These are phyloP conservation scores for Lepidurus apus DNA, from an alignment of 1,140 invertebrate genomes.

Conservation along the genomic window DNA sequence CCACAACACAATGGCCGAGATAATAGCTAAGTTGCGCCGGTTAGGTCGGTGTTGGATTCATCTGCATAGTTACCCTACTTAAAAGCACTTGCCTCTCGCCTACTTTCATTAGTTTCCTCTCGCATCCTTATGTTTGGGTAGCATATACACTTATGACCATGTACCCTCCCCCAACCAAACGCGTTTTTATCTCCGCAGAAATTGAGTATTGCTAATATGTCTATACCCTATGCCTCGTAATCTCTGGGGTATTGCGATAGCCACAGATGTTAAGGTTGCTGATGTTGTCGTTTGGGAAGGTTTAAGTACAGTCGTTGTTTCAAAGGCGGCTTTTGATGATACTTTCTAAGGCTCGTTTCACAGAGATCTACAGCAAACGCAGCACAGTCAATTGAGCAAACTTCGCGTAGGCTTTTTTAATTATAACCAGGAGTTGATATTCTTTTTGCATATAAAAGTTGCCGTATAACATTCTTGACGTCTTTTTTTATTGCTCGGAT, in stretches of 20 bases:
- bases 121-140: background rate
- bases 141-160: background rate
- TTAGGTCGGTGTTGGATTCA: background rate
- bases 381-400: no score
- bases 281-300: background rate
- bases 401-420: no score
- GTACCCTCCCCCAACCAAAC: background rate
- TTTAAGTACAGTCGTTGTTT: background rate
- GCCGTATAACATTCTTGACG: background rate
- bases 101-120: background rate
- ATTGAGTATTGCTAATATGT: background rate
- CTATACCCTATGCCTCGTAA: background rate
- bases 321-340: no score
- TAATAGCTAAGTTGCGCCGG: background rate
- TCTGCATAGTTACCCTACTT: conserved; percentile 13
- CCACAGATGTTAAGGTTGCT: background rate
- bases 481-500: background rate
- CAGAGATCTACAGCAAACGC: no score
- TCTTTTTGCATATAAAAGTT: background rate
- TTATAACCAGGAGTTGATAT: no score
- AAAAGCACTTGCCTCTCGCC: background rate
- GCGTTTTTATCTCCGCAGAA: background rate
- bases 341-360: no score
- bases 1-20: background rate
- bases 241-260: background rate